Conservation (phyloP, 2,888 invertebrate species). For the Mayetiola destructor region DNA sequence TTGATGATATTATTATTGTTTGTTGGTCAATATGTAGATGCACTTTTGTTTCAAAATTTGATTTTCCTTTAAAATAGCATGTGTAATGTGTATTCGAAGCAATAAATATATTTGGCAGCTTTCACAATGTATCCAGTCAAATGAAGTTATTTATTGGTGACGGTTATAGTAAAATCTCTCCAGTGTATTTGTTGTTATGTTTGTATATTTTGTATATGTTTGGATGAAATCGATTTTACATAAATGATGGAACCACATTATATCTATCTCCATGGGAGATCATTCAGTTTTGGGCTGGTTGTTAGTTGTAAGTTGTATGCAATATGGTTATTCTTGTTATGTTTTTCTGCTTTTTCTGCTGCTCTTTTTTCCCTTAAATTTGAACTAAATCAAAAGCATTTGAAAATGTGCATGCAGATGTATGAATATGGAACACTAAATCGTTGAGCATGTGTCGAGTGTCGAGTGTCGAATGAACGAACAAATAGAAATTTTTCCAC, state of each 20-base stretch:
- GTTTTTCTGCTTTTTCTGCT: too few species aligned
- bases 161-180: slow-evolving; percentile 10
- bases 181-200: slow-evolving; percentile 4
- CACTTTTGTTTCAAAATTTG: neutral
- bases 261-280: slow-evolving; percentile 1
- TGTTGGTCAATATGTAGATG: neutral
- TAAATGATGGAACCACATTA: slow-evolving; percentile 6
- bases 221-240: slow-evolving; percentile 10
- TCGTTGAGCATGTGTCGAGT: too few species aligned
- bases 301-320: too few species aligned
- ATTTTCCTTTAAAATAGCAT: slow-evolving; percentile 6
- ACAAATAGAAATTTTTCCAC: too few species aligned
- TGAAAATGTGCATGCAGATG: too few species aligned
- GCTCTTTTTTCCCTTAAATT: too few species aligned
- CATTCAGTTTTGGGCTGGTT: slow-evolving; percentile 1
- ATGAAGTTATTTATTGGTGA: slow-evolving; percentile 10
- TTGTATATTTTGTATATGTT: too few species aligned
- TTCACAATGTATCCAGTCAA: slow-evolving; percentile 6
- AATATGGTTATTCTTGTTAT: too few species aligned
- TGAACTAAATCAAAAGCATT: too few species aligned
- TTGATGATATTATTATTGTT: neutral
- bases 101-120: slow-evolving; percentile 11
- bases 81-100: slow-evolving; percentile 5
- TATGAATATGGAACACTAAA: too few species aligned
- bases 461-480: too few species aligned